Conservation (phyloP, 2,113 vertebrate genomes). For the Balaenoptera acutorostrata region DNA sequence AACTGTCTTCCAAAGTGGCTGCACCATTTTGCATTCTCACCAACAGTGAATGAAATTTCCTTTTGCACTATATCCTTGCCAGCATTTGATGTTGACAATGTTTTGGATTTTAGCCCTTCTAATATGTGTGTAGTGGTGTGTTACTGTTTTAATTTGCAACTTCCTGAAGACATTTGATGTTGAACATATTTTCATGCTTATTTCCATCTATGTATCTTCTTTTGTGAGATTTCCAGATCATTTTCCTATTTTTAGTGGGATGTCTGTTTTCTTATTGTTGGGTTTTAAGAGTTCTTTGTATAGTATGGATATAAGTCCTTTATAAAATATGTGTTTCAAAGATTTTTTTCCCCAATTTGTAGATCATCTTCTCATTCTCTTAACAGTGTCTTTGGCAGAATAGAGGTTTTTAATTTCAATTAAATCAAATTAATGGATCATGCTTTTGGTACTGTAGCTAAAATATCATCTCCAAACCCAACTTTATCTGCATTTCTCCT, state of each 20-base stretch:
- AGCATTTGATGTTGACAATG: not conserved
- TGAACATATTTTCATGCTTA: not conserved
- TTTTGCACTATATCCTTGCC: not conserved
- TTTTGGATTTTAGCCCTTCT: not conserved
- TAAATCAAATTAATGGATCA: too few relatives aligned
- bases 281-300: not conserved
- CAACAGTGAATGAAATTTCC: not conserved
- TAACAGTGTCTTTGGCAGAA: not conserved
- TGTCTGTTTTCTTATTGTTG: not conserved
- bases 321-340: not conserved
- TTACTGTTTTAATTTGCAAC: not conserved
- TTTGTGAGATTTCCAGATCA: not conserved
- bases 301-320: not conserved
- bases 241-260: not conserved
- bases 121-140: too few relatives aligned
- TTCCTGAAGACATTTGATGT: not conserved
- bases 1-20: not conserved
- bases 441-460: not conserved
- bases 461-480: not conserved
- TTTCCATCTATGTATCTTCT: not conserved
- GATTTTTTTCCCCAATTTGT: not conserved
- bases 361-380: not conserved
- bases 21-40: not conserved
- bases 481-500: not conserved
- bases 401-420: not conserved